These are phyloP conservation scores for Oithona nana DNA, from an alignment of 2,888 invertebrate species.

Conservation along the genomic window DNA sequence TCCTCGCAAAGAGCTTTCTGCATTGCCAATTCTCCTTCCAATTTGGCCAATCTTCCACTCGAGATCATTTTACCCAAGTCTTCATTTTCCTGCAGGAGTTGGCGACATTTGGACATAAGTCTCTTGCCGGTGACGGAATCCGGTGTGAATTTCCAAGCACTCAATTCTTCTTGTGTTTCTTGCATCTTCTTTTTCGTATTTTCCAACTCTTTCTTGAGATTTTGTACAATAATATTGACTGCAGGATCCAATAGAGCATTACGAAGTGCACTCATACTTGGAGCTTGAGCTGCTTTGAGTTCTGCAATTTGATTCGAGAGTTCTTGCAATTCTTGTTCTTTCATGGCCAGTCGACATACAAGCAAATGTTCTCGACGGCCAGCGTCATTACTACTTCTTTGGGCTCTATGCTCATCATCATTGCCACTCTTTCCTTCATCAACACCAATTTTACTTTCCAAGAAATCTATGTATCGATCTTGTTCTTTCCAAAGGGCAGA, in stretches of 20 bases:
- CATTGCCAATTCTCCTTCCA: conserved; percentile 83
- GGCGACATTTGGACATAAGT: conserved; percentile 87
- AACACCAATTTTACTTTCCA: background rate
- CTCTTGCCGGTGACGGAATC: conserved; percentile 75
- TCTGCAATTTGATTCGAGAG: conserved; percentile 87
- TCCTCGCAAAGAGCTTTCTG: conserved; percentile 90
- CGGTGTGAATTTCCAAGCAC: conserved; percentile 98
- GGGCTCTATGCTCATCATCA: background rate
- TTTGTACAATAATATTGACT: conserved; percentile 76
- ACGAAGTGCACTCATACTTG: conserved; percentile 50
- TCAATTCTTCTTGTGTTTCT: conserved; percentile 89
- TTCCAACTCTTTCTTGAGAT: conserved; percentile 71
- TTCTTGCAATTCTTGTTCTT: conserved; percentile 92
- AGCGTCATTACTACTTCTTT: background rate
- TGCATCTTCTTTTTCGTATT: conserved; percentile 74
- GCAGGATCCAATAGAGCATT: conserved; percentile 81
- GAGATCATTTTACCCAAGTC: conserved; percentile 89
- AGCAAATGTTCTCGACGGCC: background rate
- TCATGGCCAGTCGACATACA: conserved; percentile 55
- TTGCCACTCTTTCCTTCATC: no score
- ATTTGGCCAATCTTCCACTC: conserved; percentile 77
- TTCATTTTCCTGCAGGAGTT: conserved; percentile 89
- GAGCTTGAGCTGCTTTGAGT: conserved; percentile 70
- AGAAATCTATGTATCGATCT: background rate
- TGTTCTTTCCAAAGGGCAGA: background rate